phyloP scores from a whole-genome alignment of 2,888 invertebrate species.

The Drosophila differens region DNA sequence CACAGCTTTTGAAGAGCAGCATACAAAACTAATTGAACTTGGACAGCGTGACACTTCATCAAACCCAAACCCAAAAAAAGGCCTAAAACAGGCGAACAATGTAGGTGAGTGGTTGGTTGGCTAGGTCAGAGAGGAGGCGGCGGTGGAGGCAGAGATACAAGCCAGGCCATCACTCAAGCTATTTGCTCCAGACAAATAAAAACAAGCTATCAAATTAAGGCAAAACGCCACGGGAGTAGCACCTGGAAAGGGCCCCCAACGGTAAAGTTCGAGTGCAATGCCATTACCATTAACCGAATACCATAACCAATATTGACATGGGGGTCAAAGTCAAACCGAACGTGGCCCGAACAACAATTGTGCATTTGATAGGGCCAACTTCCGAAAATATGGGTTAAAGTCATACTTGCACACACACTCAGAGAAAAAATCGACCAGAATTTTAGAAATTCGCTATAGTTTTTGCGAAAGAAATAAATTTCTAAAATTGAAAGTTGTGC shows the following conservation, averaged over 20 bases:
- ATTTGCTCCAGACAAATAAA: slow-evolving; percentile 78
- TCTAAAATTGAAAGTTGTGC: too few species aligned
- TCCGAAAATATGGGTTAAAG: slow-evolving; percentile 51
- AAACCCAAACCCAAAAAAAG: slow-evolving; percentile 26
- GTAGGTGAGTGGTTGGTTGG: slow-evolving; percentile 16
- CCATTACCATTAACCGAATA: slow-evolving; percentile 46
- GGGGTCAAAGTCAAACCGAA: slow-evolving; percentile 71
- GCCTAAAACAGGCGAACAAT: slow-evolving; percentile 45
- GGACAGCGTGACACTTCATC: slow-evolving; percentile 82
- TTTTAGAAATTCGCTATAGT: background rate
- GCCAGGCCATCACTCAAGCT: slow-evolving; percentile 64
- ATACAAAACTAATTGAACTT: slow-evolving; percentile 81
- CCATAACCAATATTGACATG: slow-evolving; percentile 72
- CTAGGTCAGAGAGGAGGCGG: slow-evolving; percentile 40
- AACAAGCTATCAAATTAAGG: slow-evolving; percentile 77
- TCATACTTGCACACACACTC: background rate
- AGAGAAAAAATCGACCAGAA: background rate
- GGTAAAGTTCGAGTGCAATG: slow-evolving; percentile 55
- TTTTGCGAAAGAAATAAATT: background rate
- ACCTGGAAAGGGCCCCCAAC: slow-evolving; percentile 46
- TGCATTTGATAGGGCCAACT: slow-evolving; percentile 68
- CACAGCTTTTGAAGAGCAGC: slow-evolving; percentile 66
- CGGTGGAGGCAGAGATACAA: slow-evolving; percentile 2
- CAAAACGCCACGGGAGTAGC: slow-evolving; percentile 64
- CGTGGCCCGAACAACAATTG: slow-evolving; percentile 62